Percentiles rank a stretch among this genome's conserved stretches.
Conservation (phyloP, 2,113 vertebrate genomes). For the Callionymus lyra region DNA sequence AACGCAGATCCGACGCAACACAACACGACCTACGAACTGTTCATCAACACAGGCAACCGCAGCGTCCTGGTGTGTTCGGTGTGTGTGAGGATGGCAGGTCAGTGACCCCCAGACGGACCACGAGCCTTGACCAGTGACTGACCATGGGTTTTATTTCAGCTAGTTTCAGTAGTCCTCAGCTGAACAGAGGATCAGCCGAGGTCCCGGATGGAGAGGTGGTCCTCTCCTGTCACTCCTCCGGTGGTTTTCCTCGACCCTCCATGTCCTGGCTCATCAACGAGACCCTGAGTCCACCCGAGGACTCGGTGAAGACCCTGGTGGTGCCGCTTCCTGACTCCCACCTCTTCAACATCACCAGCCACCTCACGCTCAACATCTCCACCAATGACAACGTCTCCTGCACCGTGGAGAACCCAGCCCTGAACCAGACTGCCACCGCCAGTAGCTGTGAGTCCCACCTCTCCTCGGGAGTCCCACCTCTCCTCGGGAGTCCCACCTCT, state of each 20-base stretch:
- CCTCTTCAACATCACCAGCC: constrained; percentile 53
- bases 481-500: not conserved
- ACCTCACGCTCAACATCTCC: constrained; percentile 37
- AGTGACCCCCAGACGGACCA: too few relatives aligned
- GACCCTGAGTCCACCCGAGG: constrained; percentile 16
- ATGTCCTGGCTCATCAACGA: constrained; percentile 55
- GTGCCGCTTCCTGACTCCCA: constrained; percentile 11
- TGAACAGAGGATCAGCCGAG: constrained; percentile 7
- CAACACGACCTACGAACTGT: constrained; percentile 24
- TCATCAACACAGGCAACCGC: constrained; percentile 16
- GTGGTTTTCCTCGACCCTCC: constrained; percentile 48
- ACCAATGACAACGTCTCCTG: constrained; percentile 37
- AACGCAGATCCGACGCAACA: constrained; percentile 11
- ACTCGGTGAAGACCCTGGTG: constrained; percentile 23
- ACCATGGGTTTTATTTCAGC: too few relatives aligned
- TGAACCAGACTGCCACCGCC: constrained; percentile 37
- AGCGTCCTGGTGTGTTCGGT: constrained; percentile 27
- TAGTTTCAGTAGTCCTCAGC: constrained; percentile 41
- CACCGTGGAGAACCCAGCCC: constrained; percentile 30
- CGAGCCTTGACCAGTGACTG: too few relatives aligned
- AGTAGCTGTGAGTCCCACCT: constrained; percentile 39
- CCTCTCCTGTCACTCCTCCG: constrained; percentile 43
- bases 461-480: not conserved
- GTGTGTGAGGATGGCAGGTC: constrained; percentile 55
- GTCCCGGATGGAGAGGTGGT: constrained; percentile 4